Base-by-base conservation (phyloP, 2,888 invertebrate species). In the Drosophila sordidapex region DNA sequence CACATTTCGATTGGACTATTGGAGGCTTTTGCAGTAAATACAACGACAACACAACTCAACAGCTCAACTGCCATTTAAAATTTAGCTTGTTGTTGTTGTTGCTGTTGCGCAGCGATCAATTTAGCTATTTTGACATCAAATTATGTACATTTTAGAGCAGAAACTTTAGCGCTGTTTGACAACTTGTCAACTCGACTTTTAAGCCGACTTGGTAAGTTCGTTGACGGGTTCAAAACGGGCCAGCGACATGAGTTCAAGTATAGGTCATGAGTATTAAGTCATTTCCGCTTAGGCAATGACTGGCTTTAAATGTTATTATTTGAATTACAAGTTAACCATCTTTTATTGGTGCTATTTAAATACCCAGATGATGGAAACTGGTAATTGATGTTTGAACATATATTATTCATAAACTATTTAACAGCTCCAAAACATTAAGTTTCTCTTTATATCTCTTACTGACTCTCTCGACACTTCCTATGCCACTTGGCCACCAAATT, bases 71-170 rank as follows among this genome's bases (percentile, higher is more conserved):
- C 56, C 43, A 31, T 57, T 70, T 29, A 67, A 72, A 69, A n/a
- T 56, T 2, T 7, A n/a, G 62, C 29, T 64, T 79, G 57, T 53
- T 65, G 29, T 70, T 79, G 38, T 36, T 35, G 25, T 36, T 27
- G 10, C 27, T 35, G 15, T 36, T 21, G 15, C 36, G 36, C 27
- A 27, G 54, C 57, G 59, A 71, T 59, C 74, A 73, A 82, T 87
- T 85, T 68, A 57, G 78, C 74, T 78, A 85, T 78, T 82, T 82
- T 58, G 58, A 72, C 75, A 72, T 74, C 46, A 68, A 88, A 88
- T 88, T 83, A 88, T 83, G 86, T 83, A 80, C 83, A 88, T 86
- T 74, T 72, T 56, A 70, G 52, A 83, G 51, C 29, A 62, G 62
- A 38, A 79, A 77, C 63, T 74, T 74, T 63, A n/a, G 38, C 53